Conservation (phyloP, 1,140 invertebrate species). For the Tribolium castaneum region DNA sequence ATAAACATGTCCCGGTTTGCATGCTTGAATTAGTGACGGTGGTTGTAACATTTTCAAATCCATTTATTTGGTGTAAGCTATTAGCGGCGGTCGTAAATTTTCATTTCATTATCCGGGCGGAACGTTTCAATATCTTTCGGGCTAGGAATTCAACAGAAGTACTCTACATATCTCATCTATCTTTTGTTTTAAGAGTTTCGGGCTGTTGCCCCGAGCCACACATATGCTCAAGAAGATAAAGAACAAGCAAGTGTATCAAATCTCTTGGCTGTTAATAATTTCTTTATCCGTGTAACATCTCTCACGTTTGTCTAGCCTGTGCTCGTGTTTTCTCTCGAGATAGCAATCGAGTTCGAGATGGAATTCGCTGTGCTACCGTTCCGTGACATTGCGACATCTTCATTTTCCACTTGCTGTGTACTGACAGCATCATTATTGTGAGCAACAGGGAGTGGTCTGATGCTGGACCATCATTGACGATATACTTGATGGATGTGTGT, state of each 20-base stretch:
- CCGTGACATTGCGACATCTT: conserved; percentile 13
- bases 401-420: neutral
- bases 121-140: conserved; percentile 10
- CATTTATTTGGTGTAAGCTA: neutral
- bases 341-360: conserved; percentile 16
- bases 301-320: neutral
- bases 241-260: conserved; percentile 23
- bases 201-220: neutral
- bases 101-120: conserved; percentile 5
- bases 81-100: conserved; percentile 7
- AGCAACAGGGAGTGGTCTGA: conserved; percentile 18
- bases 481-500: conserved; percentile 24
- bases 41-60: neutral
- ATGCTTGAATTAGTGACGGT: neutral
- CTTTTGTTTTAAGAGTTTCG: neutral
- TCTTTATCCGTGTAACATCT: conserved; percentile 22
- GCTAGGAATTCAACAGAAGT: conserved; percentile 1
- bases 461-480: conserved; percentile 18
- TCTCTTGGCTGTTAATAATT: conserved; percentile 27
- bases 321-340: neutral
- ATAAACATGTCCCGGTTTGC: neutral
- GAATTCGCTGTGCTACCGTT: conserved; percentile 23
- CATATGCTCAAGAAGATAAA: conserved; percentile 1
- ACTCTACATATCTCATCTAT: conserved; percentile 6
- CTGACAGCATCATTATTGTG: conserved; percentile 15